Evolutionary conservation across 2,113 vertebrate genomes (phyloP).

Genomic region (Rhombomys opimus): DNA sequence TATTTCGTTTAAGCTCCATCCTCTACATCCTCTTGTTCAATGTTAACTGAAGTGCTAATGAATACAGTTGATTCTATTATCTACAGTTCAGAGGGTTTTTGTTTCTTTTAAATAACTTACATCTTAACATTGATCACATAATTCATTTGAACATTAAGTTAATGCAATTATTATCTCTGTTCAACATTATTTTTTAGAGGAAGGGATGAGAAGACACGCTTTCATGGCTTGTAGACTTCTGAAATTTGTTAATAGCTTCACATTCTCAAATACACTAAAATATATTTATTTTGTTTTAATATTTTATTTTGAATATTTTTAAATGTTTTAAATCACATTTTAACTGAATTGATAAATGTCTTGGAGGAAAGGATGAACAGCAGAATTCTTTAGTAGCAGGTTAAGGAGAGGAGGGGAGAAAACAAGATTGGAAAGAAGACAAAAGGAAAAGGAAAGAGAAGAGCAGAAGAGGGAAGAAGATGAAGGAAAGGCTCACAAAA

Average conservation of each 20-base stretch:
- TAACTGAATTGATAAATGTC: neutral
- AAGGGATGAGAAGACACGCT: neutral
- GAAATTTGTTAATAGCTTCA: neutral
- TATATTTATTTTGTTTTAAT: neutral
- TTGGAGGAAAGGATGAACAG: neutral
- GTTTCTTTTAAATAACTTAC: conserved; percentile 18
- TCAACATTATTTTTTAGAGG: neutral
- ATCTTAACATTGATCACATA: neutral
- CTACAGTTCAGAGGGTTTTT: neutral
- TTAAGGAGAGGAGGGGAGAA: no score
- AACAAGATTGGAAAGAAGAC: neutral
- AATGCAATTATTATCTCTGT: neutral
- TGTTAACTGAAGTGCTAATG: neutral
- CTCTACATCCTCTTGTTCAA: neutral
- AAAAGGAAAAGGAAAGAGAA: neutral
- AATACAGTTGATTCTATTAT: neutral
- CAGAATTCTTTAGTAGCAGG: neutral
- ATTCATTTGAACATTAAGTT: neutral
- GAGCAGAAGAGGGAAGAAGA: neutral
- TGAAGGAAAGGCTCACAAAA: neutral
- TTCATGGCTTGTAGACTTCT: neutral
- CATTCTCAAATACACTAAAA: neutral
- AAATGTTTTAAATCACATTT: neutral
- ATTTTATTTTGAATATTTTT: neutral
- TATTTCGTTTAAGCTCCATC: neutral